Evolutionary conservation across 1,140 invertebrate species (phyloP), one percentile per base, ranked within the genome.

Genomic region (Ladona fulva): DNA sequence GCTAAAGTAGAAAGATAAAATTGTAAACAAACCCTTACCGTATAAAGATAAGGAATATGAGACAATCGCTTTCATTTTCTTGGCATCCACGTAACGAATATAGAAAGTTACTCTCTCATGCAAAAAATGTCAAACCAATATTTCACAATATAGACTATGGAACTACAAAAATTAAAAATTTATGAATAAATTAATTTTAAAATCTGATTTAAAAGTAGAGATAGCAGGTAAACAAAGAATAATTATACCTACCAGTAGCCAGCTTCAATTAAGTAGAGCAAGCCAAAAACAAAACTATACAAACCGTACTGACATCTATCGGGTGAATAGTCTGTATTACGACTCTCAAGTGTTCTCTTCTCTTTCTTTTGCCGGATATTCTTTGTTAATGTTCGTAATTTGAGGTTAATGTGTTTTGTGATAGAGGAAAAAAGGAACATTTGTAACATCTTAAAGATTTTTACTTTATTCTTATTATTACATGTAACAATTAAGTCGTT

Each of bases 201-300:
- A 66, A 19, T 66, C 14, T 12, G 52, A 19, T 66, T 66, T 3
- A 66, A 19, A 66, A 66, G 1, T 3, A 19, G n/a, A 66, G 3
- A 22, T 19, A 6, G 1, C 1, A 66, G 1, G 8, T 37, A 66
- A 66, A 16, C 52, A 66, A 16, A 6, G n/a, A 12, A 22, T 66
- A 66, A 66, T 19, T 19, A 66, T 22, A 66, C 52, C 1, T 3
- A 66, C 52, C 52, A 66, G 52, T 22, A 66, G 52, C 52, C 52
- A 66, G 52, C 52, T 66, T 66, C 52, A 66, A 66, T 66, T 66
- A 66, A 66, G 52, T 66, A 66, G 52, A 66, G 52, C 52, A 66
- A 66, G 52, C 52, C 52, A 66, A 66, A 66, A 66, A 66, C 52
- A 66, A 66, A 66, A 66, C 52, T 66, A 16, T 19, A 66, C n/a